Conservation (phyloP, 2,797 vertebrate species). For the Prionace glauca region DNA sequence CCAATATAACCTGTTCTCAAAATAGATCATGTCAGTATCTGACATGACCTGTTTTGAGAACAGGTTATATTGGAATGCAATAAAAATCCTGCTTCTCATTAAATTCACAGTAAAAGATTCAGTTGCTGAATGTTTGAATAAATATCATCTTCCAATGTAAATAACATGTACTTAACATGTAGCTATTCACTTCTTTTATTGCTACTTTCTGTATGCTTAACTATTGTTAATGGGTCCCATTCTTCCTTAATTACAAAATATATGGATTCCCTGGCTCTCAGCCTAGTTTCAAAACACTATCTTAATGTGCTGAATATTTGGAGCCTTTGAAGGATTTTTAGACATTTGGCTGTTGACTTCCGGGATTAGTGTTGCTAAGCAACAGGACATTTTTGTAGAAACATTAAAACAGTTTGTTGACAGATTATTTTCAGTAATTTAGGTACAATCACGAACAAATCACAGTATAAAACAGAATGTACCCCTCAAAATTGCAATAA, state of each 20-base stretch:
- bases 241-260: background rate
- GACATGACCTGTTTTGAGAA: background rate
- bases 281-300: background rate
- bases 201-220: background rate
- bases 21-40: too few species aligned
- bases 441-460: background rate
- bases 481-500: background rate
- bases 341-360: background rate
- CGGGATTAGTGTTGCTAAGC: background rate
- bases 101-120: conserved; percentile 9
- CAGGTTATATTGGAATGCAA: background rate
- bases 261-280: background rate
- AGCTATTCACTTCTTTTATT: background rate
- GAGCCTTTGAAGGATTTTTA: background rate
- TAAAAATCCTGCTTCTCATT: background rate
- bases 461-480: background rate
- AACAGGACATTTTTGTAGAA: conserved; percentile 39
- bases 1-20: background rate
- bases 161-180: background rate
- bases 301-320: background rate
- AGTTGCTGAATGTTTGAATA: background rate
- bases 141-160: background rate
- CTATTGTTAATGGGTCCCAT: background rate
- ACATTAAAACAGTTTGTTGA: conserved; percentile 38
- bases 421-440: conserved; percentile 22